These are phyloP conservation scores for Lycaena phlaeas DNA, from an alignment of 2,888 invertebrate species.

Conservation along the genomic window DNA sequence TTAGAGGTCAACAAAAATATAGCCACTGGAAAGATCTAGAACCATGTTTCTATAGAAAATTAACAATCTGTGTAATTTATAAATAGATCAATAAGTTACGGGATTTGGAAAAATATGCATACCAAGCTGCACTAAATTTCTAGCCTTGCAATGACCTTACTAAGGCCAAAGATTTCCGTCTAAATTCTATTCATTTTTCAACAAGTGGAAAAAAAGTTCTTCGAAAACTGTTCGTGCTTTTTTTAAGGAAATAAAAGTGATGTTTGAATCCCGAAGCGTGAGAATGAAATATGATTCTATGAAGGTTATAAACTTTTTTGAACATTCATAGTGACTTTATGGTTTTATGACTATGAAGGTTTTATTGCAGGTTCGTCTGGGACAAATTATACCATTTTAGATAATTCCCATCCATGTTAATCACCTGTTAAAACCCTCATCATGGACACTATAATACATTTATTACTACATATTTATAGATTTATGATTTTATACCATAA, in stretches of 20 bases:
- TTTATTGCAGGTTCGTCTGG: conserved; percentile 37
- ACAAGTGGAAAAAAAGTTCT: conserved; percentile 60
- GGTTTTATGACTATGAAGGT: conserved; percentile 50
- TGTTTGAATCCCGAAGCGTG: conserved; percentile 32
- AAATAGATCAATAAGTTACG: too few relatives aligned
- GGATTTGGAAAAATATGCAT: too few relatives aligned
- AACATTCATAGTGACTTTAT: conserved; percentile 58
- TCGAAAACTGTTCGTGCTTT: too few relatives aligned
- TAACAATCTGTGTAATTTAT: too few relatives aligned
- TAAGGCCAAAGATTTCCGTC: too few relatives aligned
- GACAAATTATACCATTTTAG: conserved; percentile 40
- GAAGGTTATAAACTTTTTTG: conserved; percentile 48
- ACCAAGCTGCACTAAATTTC: too few relatives aligned
- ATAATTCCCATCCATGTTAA: conserved; percentile 33
- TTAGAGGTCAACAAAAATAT: too few relatives aligned
- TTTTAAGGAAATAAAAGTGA: too few relatives aligned
- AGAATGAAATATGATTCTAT: conserved; percentile 65
- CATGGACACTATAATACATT: conserved; percentile 12
- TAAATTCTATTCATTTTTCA: too few relatives aligned
- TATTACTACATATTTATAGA: conserved; percentile 8
- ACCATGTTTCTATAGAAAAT: too few relatives aligned
- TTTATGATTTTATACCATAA: conserved; percentile 6
- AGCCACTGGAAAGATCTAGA: too few relatives aligned
- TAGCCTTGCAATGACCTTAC: too few relatives aligned
- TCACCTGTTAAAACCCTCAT: conserved; percentile 39